Conservation (phyloP, 2,797 vertebrate genomes). For the Champsocephalus esox region DNA sequence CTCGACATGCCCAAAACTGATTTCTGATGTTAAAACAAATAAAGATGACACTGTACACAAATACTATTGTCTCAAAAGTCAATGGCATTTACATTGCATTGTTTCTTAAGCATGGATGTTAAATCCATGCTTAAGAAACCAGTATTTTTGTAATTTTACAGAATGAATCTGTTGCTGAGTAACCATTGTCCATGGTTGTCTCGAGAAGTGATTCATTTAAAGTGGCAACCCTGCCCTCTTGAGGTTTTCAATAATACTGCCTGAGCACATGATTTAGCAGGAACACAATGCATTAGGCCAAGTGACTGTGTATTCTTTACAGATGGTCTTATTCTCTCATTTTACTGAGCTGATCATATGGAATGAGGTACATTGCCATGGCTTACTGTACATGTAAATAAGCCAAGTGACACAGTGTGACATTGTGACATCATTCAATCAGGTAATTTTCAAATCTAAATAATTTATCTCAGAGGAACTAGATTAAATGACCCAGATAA, state of each 20-base stretch:
- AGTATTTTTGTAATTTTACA: background rate
- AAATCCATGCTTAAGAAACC: no score
- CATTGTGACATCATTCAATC: conserved; percentile 12
- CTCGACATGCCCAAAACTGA: background rate
- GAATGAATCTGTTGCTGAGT: conserved; percentile 30
- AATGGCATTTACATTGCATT: background rate
- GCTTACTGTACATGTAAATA: background rate
- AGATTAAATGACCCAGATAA: conserved; percentile 4
- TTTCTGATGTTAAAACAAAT: background rate
- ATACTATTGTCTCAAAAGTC: background rate
- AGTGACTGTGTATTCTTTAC: background rate
- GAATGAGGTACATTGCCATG: background rate
- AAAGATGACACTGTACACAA: background rate
- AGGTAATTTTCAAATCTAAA: conserved; percentile 6
- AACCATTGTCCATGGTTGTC: conserved; percentile 1
- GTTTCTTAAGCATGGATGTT: background rate
- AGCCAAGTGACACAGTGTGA: background rate
- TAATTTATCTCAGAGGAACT: background rate
- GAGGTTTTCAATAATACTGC: conserved; percentile 39
- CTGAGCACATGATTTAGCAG: background rate
- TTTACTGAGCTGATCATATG: conserved; percentile 3
- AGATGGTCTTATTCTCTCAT: background rate
- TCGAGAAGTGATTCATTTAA: background rate
- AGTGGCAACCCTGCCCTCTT: conserved; percentile 70
- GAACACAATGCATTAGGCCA: background rate